A percentile compares a stretch with the other conserved stretches of the same genome.
Evolutionary conservation across 2,113 vertebrate genomes (phyloP).

Genomic region (Tragelaphus imberbis): DNA sequence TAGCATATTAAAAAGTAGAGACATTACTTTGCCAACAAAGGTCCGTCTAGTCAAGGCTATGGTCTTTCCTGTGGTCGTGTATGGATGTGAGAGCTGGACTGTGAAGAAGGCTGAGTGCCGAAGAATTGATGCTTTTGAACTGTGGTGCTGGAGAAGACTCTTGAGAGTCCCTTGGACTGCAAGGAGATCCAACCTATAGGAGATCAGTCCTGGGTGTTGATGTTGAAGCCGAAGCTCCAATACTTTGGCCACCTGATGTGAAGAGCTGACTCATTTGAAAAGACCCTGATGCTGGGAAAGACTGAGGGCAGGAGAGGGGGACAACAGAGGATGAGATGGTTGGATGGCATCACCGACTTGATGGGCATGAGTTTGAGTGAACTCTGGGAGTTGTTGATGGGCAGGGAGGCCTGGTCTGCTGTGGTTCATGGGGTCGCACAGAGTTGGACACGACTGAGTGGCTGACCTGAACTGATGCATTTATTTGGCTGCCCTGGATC

Average conservation of each 20-base stretch:
- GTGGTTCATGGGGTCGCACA: not conserved
- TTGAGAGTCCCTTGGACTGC: too few species aligned
- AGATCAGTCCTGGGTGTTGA: not conserved
- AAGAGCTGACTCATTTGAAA: not conserved
- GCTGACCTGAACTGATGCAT: not conserved
- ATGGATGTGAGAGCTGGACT: too few species aligned
- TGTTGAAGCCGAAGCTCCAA: not conserved
- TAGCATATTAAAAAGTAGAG: too few species aligned
- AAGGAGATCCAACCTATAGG: too few species aligned
- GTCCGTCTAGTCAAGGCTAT: too few species aligned
- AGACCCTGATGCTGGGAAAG: not conserved
- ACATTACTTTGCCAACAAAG: too few species aligned
- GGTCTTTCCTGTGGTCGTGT: too few species aligned
- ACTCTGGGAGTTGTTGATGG: not conserved
- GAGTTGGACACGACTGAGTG: not conserved
- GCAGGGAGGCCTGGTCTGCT: not conserved
- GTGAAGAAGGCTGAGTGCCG: too few species aligned
- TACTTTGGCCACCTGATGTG: accelerated
- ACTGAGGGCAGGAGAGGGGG: not conserved
- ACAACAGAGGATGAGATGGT: not conserved
- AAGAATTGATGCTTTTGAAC: too few species aligned
- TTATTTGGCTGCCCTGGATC: too few species aligned
- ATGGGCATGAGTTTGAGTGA: not conserved
- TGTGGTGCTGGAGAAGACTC: too few species aligned
- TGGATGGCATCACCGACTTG: not conserved